A percentile compares a stretch with the other conserved stretches of the same genome.
Conservation (phyloP, 1,140 invertebrate genomes). For the Drosophila ambigua region DNA sequence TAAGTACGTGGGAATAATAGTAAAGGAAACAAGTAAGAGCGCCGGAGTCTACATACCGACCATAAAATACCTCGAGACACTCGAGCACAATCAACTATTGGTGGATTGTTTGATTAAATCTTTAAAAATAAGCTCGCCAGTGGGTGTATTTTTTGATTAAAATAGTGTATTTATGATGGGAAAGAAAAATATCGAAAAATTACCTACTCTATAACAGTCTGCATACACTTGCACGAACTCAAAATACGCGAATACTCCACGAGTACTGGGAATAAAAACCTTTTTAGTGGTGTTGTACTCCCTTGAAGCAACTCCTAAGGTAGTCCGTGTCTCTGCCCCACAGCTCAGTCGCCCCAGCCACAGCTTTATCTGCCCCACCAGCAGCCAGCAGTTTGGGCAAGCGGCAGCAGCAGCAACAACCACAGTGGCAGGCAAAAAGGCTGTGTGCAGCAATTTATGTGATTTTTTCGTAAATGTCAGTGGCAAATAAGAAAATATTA, state of each 20-base stretch:
- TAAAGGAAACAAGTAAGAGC: conserved; percentile 33
- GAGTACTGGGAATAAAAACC: conserved; percentile 29
- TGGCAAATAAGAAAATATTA: conserved; percentile 83
- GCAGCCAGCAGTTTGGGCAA: neutral
- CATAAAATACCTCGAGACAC: no score
- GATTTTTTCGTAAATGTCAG: conserved; percentile 80
- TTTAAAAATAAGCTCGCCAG: no score
- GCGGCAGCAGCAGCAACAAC: neutral
- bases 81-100: no score
- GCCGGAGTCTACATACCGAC: no score
- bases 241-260: no score
- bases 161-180: no score
- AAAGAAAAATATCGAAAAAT: no score
- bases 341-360: conserved; percentile 1
- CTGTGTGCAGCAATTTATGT: conserved; percentile 78
- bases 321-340: conserved; percentile 10
- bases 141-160: no score
- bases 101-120: no score
- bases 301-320: conserved; percentile 26
- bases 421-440: conserved; percentile 58
- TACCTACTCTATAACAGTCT: no score
- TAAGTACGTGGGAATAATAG: conserved; percentile 80
- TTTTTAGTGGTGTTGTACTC: conserved; percentile 56
- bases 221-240: no score
- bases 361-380: neutral